These are phyloP conservation scores for Eilema depressum DNA, from an alignment of 2,888 invertebrate species.

Conservation along the genomic window DNA sequence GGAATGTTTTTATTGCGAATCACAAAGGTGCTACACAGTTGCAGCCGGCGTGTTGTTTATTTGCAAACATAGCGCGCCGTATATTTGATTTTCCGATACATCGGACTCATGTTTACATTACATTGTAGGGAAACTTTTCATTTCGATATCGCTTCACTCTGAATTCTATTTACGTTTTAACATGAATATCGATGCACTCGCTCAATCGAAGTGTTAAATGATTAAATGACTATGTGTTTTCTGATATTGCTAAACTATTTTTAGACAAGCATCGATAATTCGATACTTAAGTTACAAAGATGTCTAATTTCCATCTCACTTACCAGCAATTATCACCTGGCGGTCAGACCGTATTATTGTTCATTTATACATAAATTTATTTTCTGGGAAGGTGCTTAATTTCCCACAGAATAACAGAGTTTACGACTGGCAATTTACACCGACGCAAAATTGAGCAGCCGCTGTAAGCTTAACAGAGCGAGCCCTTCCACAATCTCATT, in stretches of 20 bases:
- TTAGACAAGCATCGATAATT: neutral
- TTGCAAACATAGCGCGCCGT: slow-evolving; percentile 72
- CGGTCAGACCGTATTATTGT: slow-evolving; percentile 39
- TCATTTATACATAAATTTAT: slow-evolving; percentile 55
- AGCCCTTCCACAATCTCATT: slow-evolving; percentile 82
- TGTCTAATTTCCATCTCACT: slow-evolving; percentile 13
- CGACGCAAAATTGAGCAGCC: slow-evolving; percentile 79
- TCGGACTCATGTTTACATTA: slow-evolving; percentile 71
- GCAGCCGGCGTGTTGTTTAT: slow-evolving; percentile 71
- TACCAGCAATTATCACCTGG: slow-evolving; percentile 37
- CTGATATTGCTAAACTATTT: neutral
- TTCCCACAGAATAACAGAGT: slow-evolving; percentile 73
- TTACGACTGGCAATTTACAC: slow-evolving; percentile 79
- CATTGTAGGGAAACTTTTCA: slow-evolving; percentile 61
- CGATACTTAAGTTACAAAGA: neutral
- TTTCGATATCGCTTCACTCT: slow-evolving; percentile 37
- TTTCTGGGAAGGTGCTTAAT: slow-evolving; percentile 68
- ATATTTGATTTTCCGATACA: slow-evolving; percentile 75
- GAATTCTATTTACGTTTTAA: slow-evolving; percentile 35
- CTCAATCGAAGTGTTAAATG: slow-evolving; percentile 4
- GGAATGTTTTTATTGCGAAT: slow-evolving; percentile 81
- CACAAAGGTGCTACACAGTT: slow-evolving; percentile 79
- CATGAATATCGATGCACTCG: slow-evolving; percentile 2
- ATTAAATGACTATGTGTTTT: neutral
- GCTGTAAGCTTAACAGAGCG: slow-evolving; percentile 74